Base-by-base conservation (phyloP, 2,888 invertebrate genomes). In the Chrysotoxum bicinctum region DNA sequence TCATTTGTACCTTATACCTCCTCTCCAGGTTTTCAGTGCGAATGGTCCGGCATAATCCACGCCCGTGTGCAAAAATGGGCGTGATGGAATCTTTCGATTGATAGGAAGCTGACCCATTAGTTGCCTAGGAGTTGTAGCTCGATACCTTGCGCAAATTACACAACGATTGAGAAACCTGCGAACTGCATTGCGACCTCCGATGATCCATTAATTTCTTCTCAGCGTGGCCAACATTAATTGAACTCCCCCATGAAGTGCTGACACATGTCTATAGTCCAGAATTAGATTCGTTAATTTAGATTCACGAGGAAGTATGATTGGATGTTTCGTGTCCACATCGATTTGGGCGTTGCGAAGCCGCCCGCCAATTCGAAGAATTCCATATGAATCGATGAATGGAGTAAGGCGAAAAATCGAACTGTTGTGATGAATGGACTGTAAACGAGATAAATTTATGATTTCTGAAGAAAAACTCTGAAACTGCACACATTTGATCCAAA, bases 331-430 rank as follows among this genome's bases (percentile, higher is more conserved):
- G 14, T 74, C 58, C 5, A 32, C 16, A 48, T 74, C 60, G 21
- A 84, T 64, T 37, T 62, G 68, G 8, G 87, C 64, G 37, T 82
- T 74, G 21, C 58, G 40, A 54, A 87, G 40, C 66, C 87, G 37
- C 14, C 84, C 87, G 40, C 87, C 79, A 58, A 85, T 69, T 19
- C 81, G 62, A 30, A 81, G 58, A n/a, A 86, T 66, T 40, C 48
- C 50, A 10, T 69, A 37, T 6, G 52, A 32, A 37, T 86, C 87
- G 1, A 84, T 21, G 56, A 87, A 83, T 40, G 87, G 87, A 52
- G 70, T 54, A 21, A 70, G 58, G 14, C 77, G 77, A 43, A 60
- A 69, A 30, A 69, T 50, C 19, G 58, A 23, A 37, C 32, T 58
- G 32, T 10, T 58, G 0, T 30, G 58, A 58, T 58, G 26, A 58